phyloP scores from a whole-genome alignment of 2,113 vertebrate species.

The Xenus cinereus region DNA sequence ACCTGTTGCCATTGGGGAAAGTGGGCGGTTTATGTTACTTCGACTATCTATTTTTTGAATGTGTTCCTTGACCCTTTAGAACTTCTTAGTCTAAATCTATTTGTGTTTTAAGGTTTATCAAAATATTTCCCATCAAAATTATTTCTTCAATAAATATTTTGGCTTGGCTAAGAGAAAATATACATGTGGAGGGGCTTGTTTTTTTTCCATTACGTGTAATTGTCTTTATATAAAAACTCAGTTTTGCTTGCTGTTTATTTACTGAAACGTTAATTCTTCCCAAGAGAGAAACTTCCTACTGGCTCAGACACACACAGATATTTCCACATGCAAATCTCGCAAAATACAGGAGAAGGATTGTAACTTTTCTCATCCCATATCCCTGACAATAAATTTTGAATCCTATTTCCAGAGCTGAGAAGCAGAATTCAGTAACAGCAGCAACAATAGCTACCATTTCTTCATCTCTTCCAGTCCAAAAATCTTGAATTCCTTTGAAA shows the following conservation, averaged over 20 bases:
- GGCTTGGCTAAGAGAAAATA: constrained; percentile 11
- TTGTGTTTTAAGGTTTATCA: constrained; percentile 5
- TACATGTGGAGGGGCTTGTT: not conserved
- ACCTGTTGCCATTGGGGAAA: not conserved
- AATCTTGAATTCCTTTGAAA: not conserved
- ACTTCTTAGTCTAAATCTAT: not conserved
- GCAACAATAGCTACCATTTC: not conserved
- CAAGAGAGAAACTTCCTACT: not conserved
- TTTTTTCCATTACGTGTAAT: not conserved
- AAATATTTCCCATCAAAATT: constrained; percentile 38
- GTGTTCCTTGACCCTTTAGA: not conserved
- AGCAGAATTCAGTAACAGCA: not conserved
- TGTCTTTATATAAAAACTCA: not conserved
- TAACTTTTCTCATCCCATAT: not conserved
- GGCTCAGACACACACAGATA: not conserved
- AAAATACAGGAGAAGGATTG: not conserved
- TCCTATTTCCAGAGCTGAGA: not conserved
- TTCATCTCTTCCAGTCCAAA: not conserved
- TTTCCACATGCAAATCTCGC: not conserved
- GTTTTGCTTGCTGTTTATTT: constrained; percentile 21
- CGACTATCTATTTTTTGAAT: not conserved
- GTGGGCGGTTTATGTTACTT: not conserved
- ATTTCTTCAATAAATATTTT: constrained; percentile 41
- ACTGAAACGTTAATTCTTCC: not conserved
- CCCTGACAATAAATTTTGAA: not conserved